Conservation (phyloP, 37 sponge, comb jelly and placozoan genomes). For the Aphrocallistes beatrix region DNA sequence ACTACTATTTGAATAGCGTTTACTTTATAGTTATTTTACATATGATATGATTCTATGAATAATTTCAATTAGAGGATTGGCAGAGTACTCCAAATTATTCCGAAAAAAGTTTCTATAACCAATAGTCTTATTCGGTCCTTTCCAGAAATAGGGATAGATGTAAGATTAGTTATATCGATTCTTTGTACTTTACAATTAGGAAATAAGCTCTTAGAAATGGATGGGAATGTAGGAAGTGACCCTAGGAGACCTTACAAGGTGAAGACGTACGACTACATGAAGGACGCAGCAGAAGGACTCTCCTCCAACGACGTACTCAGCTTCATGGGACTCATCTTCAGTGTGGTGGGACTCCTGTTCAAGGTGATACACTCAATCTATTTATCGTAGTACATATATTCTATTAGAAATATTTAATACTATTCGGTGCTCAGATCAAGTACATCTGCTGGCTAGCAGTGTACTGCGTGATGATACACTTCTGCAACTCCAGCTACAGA, state of each 20-base stretch:
- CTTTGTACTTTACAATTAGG: too few species aligned
- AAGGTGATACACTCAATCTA: background rate
- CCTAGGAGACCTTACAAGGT: background rate
- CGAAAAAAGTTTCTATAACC: too few species aligned
- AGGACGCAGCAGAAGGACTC: background rate
- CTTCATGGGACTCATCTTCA: background rate
- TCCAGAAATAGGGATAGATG: background rate
- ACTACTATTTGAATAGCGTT: too few species aligned
- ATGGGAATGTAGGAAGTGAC: background rate
- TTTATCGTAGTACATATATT: background rate
- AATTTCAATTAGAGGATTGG: too few species aligned
- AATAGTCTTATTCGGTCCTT: background rate
- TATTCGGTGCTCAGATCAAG: background rate
- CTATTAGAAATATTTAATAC: background rate
- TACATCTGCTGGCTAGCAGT: conserved; percentile 1
- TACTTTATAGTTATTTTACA: too few species aligned
- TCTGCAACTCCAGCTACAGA: conserved; percentile 17
- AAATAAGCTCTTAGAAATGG: too few species aligned
- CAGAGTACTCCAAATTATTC: too few species aligned
- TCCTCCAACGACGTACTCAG: background rate
- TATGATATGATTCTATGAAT: too few species aligned
- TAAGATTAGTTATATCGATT: too few species aligned
- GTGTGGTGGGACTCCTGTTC: background rate
- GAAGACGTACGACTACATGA: background rate
- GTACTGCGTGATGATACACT: conserved; percentile 5